Conservation (phyloP, 2,888 invertebrate species). For the Trachelus troglodyta region DNA sequence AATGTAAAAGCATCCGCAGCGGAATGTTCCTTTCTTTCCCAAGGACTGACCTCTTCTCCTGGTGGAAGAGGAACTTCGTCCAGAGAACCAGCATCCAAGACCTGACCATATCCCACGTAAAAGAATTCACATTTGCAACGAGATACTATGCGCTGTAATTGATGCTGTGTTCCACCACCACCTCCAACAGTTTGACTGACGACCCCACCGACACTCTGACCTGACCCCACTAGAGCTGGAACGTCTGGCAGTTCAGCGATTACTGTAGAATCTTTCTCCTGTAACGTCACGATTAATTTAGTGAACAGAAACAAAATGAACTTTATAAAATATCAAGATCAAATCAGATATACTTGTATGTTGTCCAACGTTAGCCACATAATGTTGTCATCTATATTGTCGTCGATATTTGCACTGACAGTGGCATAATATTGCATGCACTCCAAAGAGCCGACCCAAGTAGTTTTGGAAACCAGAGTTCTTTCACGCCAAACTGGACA, state of each 20-base stretch:
- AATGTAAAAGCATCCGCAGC: constrained; percentile 97
- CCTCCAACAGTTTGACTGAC: constrained; percentile 92
- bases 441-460: constrained; percentile 94
- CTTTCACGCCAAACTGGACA: constrained; percentile 90
- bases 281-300: constrained; percentile 10
- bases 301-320: neutral
- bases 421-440: constrained; percentile 99
- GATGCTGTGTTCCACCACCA: constrained; percentile 70
- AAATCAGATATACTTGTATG: constrained; percentile 73
- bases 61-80: constrained; percentile 79
- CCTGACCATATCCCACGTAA: constrained; percentile 92
- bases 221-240: constrained; percentile 91
- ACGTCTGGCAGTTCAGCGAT: constrained; percentile 86
- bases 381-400: constrained; percentile 80
- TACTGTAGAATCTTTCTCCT: constrained; percentile 80
- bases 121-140: constrained; percentile 98
- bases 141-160: constrained; percentile 96
- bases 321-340: neutral
- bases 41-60: constrained; percentile 77
- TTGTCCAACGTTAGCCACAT: constrained; percentile 97
- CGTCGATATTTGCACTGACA: constrained; percentile 77
- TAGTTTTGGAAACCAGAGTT: constrained; percentile 90
- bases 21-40: constrained; percentile 81
- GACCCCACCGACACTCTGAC: constrained; percentile 96
- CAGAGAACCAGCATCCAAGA: constrained; percentile 73